phyloP scores from a whole-genome alignment of 2,797 vertebrate species.

The Hippoglossus hippoglossus region DNA sequence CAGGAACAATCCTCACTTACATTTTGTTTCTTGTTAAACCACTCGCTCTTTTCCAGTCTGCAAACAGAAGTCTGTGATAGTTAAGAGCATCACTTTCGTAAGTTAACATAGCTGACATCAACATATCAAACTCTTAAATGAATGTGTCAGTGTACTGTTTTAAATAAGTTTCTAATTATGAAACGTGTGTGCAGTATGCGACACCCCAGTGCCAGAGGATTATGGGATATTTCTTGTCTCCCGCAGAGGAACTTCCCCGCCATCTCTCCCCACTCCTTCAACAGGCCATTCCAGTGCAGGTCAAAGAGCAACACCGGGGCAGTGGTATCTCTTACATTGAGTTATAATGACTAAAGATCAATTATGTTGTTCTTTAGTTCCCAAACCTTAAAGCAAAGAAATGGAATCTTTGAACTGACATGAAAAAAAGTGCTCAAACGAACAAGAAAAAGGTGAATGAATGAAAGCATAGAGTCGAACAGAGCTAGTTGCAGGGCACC shows the following conservation, averaged over 20 bases:
- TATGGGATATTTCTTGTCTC: slow-evolving; percentile 56
- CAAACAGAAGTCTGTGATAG: slow-evolving; percentile 54
- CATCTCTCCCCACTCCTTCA: slow-evolving; percentile 35
- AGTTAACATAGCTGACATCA: slow-evolving; percentile 60
- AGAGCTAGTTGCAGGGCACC: slow-evolving; percentile 61
- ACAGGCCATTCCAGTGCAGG: slow-evolving; percentile 77
- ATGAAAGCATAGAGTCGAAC: slow-evolving; percentile 62
- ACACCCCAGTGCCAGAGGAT: slow-evolving; percentile 57
- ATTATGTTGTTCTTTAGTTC: slow-evolving; percentile 68
- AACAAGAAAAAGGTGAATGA: slow-evolving; percentile 64
- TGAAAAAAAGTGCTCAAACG: slow-evolving; percentile 62
- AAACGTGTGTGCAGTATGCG: slow-evolving; percentile 49
- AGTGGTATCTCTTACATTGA: slow-evolving; percentile 57
- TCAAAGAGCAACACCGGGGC: slow-evolving; percentile 54
- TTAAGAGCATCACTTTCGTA: slow-evolving; percentile 42
- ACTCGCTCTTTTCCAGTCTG: slow-evolving; percentile 58
- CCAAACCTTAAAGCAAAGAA: slow-evolving; percentile 75
- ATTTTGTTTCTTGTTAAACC: slow-evolving; percentile 27
- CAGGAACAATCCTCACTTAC: slow-evolving; percentile 58
- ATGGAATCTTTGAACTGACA: slow-evolving; percentile 48
- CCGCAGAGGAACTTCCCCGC: slow-evolving; percentile 37
- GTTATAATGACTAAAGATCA: slow-evolving; percentile 55
- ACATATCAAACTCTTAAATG: slow-evolving; percentile 60
- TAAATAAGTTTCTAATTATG: slow-evolving; percentile 75
- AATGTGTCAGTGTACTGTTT: slow-evolving; percentile 81